Evolutionary conservation across 2,888 invertebrate genomes (phyloP).

Genomic region (Erebia palarica): DNA sequence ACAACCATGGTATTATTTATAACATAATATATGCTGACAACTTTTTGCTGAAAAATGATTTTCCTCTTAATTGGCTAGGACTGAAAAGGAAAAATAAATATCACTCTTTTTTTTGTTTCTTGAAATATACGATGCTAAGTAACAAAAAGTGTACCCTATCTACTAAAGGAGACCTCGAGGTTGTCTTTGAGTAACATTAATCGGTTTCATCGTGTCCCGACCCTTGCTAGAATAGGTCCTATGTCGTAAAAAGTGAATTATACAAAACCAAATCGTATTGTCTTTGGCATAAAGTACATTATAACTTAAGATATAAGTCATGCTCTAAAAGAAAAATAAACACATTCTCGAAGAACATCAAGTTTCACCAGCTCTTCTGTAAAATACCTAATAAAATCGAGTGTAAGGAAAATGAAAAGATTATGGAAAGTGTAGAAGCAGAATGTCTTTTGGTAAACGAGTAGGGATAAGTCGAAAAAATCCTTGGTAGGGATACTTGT

Average conservation of each 20-base stretch:
- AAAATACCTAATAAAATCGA: constrained; percentile 14
- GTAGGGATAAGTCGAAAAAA: too few relatives aligned
- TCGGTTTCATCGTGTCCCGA: constrained; percentile 55
- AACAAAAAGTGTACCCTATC: constrained; percentile 77
- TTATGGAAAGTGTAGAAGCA: neutral
- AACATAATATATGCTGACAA: too few relatives aligned
- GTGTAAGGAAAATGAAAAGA: neutral
- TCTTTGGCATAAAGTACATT: neutral
- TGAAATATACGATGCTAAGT: constrained; percentile 75
- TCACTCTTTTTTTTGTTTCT: constrained; percentile 46
- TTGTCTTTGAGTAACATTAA: constrained; percentile 80
- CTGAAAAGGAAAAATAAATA: constrained; percentile 52
- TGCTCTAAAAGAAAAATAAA: constrained; percentile 15
- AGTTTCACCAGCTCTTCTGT: constrained; percentile 13
- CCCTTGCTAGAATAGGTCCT: constrained; percentile 18
- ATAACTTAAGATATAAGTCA: neutral
- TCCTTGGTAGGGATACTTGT: too few relatives aligned
- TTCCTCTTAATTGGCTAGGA: neutral
- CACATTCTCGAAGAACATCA: constrained; percentile 12
- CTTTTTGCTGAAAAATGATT: neutral
- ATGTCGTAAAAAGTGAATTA: constrained; percentile 1
- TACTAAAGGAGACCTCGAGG: constrained; percentile 61
- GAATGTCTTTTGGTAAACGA: neutral
- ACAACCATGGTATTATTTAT: too few relatives aligned
- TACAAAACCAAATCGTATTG: constrained; percentile 16